Evolutionary conservation across 23 tunicate genomes (phyloP), one percentile per base, ranked within the genome.

Genomic region (Phallusia fumigata): DNA sequence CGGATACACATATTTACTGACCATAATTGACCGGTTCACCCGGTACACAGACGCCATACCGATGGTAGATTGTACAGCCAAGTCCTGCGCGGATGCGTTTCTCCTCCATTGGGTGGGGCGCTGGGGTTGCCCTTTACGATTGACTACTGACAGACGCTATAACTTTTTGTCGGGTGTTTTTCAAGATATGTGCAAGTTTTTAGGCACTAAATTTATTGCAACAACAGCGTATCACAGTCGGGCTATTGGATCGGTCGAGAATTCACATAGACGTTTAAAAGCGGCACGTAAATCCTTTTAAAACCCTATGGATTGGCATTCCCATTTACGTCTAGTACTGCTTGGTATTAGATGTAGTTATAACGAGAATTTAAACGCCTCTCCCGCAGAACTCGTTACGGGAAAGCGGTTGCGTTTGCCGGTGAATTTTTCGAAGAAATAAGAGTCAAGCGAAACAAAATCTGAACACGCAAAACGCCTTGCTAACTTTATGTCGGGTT

Each of bases 341-440:
- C 83, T 80, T 26, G 83, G 83, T 28, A 35, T 80, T 26, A 75
- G 83, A 10, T 3, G 16, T 52, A 30, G 64, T 74, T 16, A 58
- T 30, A 80, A 80, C 3, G 28, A 6, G 3, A 34, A 80, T 26
- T 36, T 80, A 30, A 74, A 80, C 36, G 49, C 64, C 28, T 30
- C 73, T 11, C 73, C 83, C 8, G 73, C 53, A 1, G 58, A 47
- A 34, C 3, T 44, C 18, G 81, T 78, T 5, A 8, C 53, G 10
- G 88, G 88, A 10, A 76, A 65, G 40, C 11, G 65, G 12, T 13
- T 84, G n/a, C 81, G 88, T 0, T 77, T 84, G 33, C 82, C 88
- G 76, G 81, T 22, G 76, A 84, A 58, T 84, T 52, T 28, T 84
- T 84, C 31, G 28, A 44, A 30, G 69, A 58, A 58, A 13, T 58